A percentile compares a stretch with the other conserved stretches of the same genome.
Evolutionary conservation across 2,113 vertebrate species (phyloP).

Genomic region (Cebidichthys violaceus): DNA sequence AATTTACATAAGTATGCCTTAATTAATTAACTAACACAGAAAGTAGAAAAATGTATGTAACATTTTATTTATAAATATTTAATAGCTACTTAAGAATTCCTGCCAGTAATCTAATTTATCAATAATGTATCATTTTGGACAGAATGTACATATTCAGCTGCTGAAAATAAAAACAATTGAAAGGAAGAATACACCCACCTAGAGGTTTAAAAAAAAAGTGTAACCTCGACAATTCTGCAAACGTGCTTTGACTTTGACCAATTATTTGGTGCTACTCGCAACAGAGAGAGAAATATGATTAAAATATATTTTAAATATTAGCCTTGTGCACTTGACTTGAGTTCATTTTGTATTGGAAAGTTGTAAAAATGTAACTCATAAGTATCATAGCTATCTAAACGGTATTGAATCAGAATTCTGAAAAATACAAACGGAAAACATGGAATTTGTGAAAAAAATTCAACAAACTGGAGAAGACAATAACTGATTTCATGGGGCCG

Average conservation of each 20-base stretch:
- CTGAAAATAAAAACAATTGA: neutral
- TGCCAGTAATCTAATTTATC: neutral
- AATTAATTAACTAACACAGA: neutral
- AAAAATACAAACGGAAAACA: too few relatives aligned
- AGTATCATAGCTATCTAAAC: too few relatives aligned
- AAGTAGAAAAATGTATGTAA: neutral
- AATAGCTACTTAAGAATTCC: neutral
- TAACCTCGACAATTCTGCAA: neutral
- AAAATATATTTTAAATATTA: neutral
- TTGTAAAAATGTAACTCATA: too few relatives aligned
- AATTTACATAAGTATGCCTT: slow-evolving; percentile 15
- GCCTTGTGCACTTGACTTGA: neutral
- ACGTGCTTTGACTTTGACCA: neutral
- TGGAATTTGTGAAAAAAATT: too few relatives aligned
- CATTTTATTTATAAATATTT: neutral
- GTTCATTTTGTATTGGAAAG: neutral
- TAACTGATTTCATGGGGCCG: too few relatives aligned
- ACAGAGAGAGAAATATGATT: neutral
- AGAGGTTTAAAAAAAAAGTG: neutral
- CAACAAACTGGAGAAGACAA: too few relatives aligned
- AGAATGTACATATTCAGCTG: neutral
- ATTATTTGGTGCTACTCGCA: too few relatives aligned
- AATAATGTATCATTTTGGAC: neutral
- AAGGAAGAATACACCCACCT: neutral
- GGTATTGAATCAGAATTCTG: too few relatives aligned